Base-by-base conservation (phyloP, 2,888 invertebrate genomes). In the Altica lythri region DNA sequence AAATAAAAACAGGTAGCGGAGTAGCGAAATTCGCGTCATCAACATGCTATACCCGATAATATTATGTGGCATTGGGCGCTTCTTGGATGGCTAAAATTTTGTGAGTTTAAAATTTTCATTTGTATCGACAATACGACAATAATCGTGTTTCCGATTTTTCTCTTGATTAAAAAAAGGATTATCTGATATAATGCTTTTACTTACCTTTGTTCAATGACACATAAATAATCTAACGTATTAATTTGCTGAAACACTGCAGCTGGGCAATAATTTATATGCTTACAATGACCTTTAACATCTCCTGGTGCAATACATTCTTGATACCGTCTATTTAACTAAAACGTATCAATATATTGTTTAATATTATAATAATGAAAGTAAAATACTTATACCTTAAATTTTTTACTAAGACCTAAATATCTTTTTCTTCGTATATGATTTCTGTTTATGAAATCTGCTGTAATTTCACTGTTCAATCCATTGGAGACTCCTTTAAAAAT, bases 151-250 rank as follows among this genome's bases (percentile, higher is more conserved):
- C n/a, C n/a, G n/a, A n/a, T n/a, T n/a, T n/a, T n/a, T n/a, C n/a
- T n/a, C n/a, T n/a, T n/a, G n/a, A n/a, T n/a, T n/a, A n/a, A n/a
- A n/a, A n/a, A n/a, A n/a, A n/a, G n/a, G n/a, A n/a, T n/a, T n/a
- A n/a, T n/a, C n/a, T n/a, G n/a, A n/a, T n/a, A n/a, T n/a, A n/a
- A n/a, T n/a, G n/a, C n/a, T n/a, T n/a, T n/a, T n/a, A n/a, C 82
- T 78, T 73, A 86, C 83, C 80, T 75, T 67, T 82, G 79, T 60
- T 86, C 82, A 54, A 89, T 86, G 29, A 88, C 79, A 72, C 90
- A 90, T 44, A 86, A 75, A 68, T 88, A 86, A 60, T 86, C 84
- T 67, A 87, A 78, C 77, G 71, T 81, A 75, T 70, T 78, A 71
- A 58, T 81, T 77, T 68, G 85, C 78, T 43, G 84, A 80, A 73